Evolutionary conservation across 1,140 invertebrate species (phyloP), one percentile per base, ranked within the genome.

Genomic region (Leptestheria dahalacensis): DNA sequence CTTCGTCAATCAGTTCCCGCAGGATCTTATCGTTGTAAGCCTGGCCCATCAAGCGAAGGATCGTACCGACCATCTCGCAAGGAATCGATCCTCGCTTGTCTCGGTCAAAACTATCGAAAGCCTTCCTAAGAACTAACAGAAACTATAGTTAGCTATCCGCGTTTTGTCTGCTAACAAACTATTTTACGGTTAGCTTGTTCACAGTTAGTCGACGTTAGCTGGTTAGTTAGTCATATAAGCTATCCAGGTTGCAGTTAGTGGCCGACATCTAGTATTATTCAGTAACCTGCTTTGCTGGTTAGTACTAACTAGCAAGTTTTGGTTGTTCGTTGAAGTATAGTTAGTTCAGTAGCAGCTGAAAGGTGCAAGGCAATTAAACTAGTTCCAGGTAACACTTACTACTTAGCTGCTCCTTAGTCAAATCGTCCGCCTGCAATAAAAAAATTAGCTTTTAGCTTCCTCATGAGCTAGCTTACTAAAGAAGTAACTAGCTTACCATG

Each of bases 91-190:
- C 92, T 63, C 84, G 89, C 72, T 90, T 89, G 68, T 93, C 88
- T 68, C 86, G 83, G 77, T 96, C 92, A 72, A 96, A 96, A 72
- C 91, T 92, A 79, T 95, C 91, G 74, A 96, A 96, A 49, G 91
- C 91, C 75, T 93, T 92, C 68, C 85, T 85, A 62, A 94, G 79
- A 65, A 93, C 89, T 90, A 71, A 12, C 76, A 64, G 29, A 52
- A 1, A 15, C 50, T 1, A 52, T 12, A 23, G 15, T 21, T 3
- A 26, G 20, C 20, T 48, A n/a, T n/a, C n/a, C 1, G 20, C 20
- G 1, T 1, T n/a, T 3, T 23, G 1, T 23, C 3, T 26, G 11
- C 11, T 26, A 52, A 20, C 20, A 1, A 48, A 2, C 1, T n/a
- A 2, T n/a, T 48, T 20, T 1, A n/a, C 47, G n/a, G 1, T n/a